Percentiles rank a stretch among this genome's conserved stretches.
phyloP scores from a whole-genome alignment of 2,888 invertebrate species.

The Bruchidius siliquastri region DNA sequence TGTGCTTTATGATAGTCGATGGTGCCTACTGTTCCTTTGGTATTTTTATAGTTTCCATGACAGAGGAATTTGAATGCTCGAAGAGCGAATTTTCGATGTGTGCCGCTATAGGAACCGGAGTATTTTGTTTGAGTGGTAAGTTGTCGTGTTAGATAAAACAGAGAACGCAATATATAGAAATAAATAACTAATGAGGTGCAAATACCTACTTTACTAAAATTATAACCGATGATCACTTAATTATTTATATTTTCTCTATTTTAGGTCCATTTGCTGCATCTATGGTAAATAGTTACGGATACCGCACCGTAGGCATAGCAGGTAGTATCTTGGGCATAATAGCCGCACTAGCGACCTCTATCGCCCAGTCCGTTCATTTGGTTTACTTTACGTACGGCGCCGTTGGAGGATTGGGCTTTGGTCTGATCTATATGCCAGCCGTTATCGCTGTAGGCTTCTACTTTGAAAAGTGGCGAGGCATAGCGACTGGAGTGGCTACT shows the following conservation, averaged over 20 bases:
- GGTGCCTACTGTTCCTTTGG: conserved; percentile 56
- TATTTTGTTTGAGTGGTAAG: conserved; percentile 83
- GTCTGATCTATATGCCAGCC: conserved; percentile 65
- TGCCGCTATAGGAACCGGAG: conserved; percentile 79
- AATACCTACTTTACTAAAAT: too few species aligned
- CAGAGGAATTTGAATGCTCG: conserved; percentile 17
- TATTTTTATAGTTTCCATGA: conserved; percentile 44
- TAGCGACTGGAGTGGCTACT: conserved; percentile 68
- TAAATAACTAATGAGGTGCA: too few species aligned
- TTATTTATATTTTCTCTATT: too few species aligned
- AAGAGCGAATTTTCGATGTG: conserved; percentile 25
- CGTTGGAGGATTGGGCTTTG: conserved; percentile 53
- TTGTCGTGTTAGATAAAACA: background rate
- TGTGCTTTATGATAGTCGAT: conserved; percentile 56
- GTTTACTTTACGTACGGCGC: conserved; percentile 29
- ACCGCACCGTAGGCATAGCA: conserved; percentile 25
- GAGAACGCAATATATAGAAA: too few species aligned
- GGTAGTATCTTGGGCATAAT: conserved; percentile 27
- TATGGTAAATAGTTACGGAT: conserved; percentile 34
- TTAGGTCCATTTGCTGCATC: conserved; percentile 35
- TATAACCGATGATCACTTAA: too few species aligned
- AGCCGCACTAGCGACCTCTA: conserved; percentile 22
- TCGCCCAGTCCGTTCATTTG: conserved; percentile 11
- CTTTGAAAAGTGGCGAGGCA: conserved; percentile 66
- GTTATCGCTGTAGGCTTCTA: conserved; percentile 69